Evolutionary conservation across 1,140 invertebrate species (phyloP).

Genomic region (Bombus terrestris): DNA sequence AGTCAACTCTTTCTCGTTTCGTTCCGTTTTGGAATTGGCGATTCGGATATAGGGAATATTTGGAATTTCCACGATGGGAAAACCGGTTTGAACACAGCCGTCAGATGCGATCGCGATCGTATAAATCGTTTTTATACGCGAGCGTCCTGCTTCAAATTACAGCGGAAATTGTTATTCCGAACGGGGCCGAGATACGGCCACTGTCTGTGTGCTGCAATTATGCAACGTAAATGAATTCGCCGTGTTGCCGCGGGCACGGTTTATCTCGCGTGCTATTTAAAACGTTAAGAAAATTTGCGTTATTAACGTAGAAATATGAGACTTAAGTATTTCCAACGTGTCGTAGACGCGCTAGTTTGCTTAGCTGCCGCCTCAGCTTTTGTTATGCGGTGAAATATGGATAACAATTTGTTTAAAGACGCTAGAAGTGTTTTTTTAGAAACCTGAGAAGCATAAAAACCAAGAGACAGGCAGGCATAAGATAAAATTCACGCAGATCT

Average conservation of each 20-base stretch:
- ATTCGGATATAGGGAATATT: not conserved
- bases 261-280: slow-evolving; percentile 21
- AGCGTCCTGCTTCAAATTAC: not conserved
- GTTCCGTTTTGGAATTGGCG: not conserved
- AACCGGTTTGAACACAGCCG: not conserved
- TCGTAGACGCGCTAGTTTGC: not conserved
- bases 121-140: slow-evolving; percentile 1
- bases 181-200: not conserved
- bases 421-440: not conserved
- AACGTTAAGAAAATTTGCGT: slow-evolving; percentile 13
- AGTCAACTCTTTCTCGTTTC: not conserved
- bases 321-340: not conserved
- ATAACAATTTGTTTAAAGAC: not conserved
- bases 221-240: slow-evolving; percentile 32
- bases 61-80: not conserved
- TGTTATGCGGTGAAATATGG: not conserved
- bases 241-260: not conserved
- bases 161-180: slow-evolving; percentile 3
- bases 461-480: not conserved
- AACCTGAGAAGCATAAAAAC: not conserved
- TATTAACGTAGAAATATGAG: slow-evolving; percentile 2
- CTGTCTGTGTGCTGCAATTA: not conserved
- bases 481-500: not conserved
- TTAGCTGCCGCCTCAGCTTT: not conserved
- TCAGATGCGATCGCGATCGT: not conserved